Evolutionary conservation across 2,888 invertebrate genomes (phyloP), one percentile per base, ranked within the genome.

Genomic region (Theretra japonica): DNA sequence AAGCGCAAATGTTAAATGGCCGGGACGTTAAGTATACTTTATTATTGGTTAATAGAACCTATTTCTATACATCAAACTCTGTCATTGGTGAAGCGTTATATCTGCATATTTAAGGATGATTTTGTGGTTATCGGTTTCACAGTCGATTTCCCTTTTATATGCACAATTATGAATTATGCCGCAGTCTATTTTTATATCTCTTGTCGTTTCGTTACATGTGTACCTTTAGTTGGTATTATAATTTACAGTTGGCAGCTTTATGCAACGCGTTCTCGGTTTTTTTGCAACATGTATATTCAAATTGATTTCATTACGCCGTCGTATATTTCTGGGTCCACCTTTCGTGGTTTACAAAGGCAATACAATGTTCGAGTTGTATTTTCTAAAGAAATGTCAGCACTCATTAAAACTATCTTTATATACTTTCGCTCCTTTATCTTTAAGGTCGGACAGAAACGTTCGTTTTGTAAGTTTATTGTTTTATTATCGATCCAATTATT

Each of bases 31-130:
- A 84, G 85, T 84, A 82, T 79, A 80, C 74, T 80, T 81, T 77
- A 86, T 86, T 88, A 87, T 87, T 83, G 86, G 82, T 88, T 90
- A 88, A 88, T 88, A 88, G 87, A 90, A 90, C 88, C 90, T 90
- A 91, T 81, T 83, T 81, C 80, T 80, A 86, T 92, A 86, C 80
- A 88, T 90, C 87, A 88, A 83, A 83, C 82, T 80, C 78, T 79
- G 83, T 84, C 83, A 77, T 75, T 77, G 72, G 76, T 82, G 83
- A 80, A 81, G 80, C 79, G 86, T 89, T 87, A 79, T 82, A 89
- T 89, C 86, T 90, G 88, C 89, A 90, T 90, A 86, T 79, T 83
- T 85, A 86, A 87, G 81, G 65, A 79, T 72, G 53, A 74, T 74
- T 70, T 75, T 77, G 86, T 77, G 86, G 84, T 85, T 87, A 83